Percentiles rank a stretch among this genome's conserved stretches.
Evolutionary conservation across 2,888 invertebrate species (phyloP).

Genomic region (Torymus tubicola): DNA sequence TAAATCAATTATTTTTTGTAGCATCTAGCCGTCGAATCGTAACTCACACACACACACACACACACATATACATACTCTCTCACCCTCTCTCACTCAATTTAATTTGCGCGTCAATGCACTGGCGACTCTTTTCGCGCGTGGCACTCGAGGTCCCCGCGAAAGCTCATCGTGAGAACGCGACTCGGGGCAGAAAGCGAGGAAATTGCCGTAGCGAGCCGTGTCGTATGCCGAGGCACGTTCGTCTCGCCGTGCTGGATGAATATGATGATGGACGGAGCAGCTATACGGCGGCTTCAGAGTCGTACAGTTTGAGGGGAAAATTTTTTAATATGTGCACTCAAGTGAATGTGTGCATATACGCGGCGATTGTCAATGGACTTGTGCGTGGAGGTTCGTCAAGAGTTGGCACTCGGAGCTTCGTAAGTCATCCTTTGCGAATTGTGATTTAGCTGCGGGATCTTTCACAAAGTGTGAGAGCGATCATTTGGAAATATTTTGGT

Average conservation of each 20-base stretch:
- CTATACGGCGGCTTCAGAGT: background rate
- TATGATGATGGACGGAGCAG: slow-evolving; percentile 12
- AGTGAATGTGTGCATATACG: too few species aligned
- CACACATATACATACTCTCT: background rate
- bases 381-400: background rate
- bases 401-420: background rate
- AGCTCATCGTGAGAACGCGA: slow-evolving; percentile 59
- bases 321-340: background rate
- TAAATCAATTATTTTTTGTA: slow-evolving; percentile 38
- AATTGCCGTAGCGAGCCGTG: slow-evolving; percentile 69
- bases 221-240: slow-evolving; percentile 75
- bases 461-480: too few species aligned
- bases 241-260: slow-evolving; percentile 22
- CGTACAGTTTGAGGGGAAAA: slow-evolving; percentile 42
- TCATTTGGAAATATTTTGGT: too few species aligned
- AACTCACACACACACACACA: slow-evolving; percentile 6
- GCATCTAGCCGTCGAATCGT: slow-evolving; percentile 23
- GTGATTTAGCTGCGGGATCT: too few species aligned
- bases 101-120: slow-evolving; percentile 45
- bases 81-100: slow-evolving; percentile 32
- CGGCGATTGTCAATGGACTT: background rate
- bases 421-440: slow-evolving; percentile 6
- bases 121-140: background rate
- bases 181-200: slow-evolving; percentile 37
- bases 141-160: slow-evolving; percentile 1